Conservation (phyloP, 2,113 vertebrate species). For the Butastur rufipennis region DNA sequence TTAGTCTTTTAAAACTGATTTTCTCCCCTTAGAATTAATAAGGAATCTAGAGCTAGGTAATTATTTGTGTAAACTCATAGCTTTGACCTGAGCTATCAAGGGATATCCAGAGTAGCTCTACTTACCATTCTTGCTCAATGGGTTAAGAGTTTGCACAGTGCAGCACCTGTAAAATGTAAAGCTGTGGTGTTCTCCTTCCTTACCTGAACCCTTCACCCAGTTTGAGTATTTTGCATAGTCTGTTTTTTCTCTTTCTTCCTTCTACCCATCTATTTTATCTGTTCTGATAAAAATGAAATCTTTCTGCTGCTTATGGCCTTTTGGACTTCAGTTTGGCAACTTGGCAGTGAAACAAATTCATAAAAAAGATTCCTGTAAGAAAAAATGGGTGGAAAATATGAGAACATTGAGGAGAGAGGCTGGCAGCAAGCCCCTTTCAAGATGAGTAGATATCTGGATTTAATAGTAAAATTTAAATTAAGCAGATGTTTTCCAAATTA, state of each 20-base stretch:
- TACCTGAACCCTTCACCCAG: not conserved
- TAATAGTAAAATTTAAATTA: constrained; percentile 15
- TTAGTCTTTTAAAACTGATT: not conserved
- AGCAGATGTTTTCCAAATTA: not conserved
- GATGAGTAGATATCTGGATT: constrained; percentile 9
- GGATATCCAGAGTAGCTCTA: not conserved
- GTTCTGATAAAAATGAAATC: not conserved
- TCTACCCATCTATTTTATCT: not conserved
- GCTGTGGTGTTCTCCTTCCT: not conserved
- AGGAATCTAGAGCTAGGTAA: not conserved
- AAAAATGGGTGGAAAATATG: not conserved
- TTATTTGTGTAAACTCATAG: not conserved
- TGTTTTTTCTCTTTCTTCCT: not conserved
- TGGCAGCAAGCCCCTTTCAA: not conserved
- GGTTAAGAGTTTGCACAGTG: not conserved
- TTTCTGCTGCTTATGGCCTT: not conserved
- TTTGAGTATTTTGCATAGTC: not conserved
- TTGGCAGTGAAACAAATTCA: not conserved
- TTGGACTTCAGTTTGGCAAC: not conserved
- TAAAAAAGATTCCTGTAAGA: not conserved
- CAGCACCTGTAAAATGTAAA: not conserved
- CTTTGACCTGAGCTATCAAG: not conserved
- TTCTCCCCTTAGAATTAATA: not conserved
- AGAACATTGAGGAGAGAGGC: not conserved
- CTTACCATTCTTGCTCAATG: not conserved